Base-by-base conservation (phyloP, 1,140 invertebrate genomes). In the Epicauta chinensis region DNA sequence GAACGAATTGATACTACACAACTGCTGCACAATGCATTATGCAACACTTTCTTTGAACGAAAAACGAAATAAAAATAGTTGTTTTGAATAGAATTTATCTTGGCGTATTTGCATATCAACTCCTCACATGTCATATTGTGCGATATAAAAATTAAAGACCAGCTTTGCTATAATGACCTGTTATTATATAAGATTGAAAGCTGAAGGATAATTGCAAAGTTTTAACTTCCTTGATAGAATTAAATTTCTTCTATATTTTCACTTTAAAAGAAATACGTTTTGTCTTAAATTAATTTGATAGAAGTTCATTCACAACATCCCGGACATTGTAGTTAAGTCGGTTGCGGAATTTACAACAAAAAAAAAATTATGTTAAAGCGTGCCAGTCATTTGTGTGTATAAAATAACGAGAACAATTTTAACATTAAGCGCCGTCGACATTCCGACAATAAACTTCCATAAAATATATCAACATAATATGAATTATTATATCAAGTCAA, bases 351-450 rank as follows among this genome's bases (percentile, higher is more conserved):
- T 58, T 53, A 53, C 47, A 40, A 43, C 42, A 47, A 38, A 39
- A 49, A 30, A 40, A 44, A 38, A n/a, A n/a, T n/a, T n/a, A n/a
- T 7, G 23, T 23, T 5, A 23, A 23, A 23, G 55, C 50, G 55
- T 56, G 55, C 55, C 55, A 53, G 51, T 46, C 43, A 51, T 53
- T 56, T 43, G 41, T 56, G 16, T 56, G n/a, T n/a, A n/a, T n/a
- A 23, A 3, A 23, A 51, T 56, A 56, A 56, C 49, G 17, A 57
- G 55, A 49, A 58, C 56, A 58, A 58, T 58, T 58, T 58, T 51
- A 54, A 53, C 40, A 58, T 58, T 58, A 58, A 58, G 51, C 23
- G 16, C 43, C 23, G 49, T 23, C 39, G 43, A 56, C 44, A 45
- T 42, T 52, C 50, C 50, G 40, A 56, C 55, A 56, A 56, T 55